Evolutionary conservation across 2,797 vertebrate genomes (phyloP).

Genomic region (Novumbra hubbsi): DNA sequence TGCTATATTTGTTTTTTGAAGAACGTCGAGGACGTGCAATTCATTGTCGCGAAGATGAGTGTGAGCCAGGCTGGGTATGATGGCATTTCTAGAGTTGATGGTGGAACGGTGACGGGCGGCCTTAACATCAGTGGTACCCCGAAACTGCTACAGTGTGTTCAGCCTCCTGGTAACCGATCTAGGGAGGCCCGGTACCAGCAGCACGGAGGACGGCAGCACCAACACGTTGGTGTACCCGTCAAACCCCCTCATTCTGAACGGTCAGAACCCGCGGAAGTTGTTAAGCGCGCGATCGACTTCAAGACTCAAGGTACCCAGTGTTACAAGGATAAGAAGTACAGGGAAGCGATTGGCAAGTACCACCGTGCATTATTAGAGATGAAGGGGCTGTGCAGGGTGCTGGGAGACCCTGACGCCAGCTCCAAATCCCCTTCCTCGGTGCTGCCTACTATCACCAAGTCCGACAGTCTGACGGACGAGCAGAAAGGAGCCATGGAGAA

Average conservation of each 20-base stretch:
- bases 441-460: constrained; percentile 67
- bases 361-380: constrained; percentile 96
- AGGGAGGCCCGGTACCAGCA: constrained; percentile 67
- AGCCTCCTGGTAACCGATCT: constrained; percentile 62
- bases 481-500: constrained; percentile 91
- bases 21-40: background rate
- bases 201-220: constrained; percentile 38
- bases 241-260: constrained; percentile 70
- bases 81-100: constrained; percentile 55
- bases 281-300: constrained; percentile 90
- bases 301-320: constrained; percentile 95
- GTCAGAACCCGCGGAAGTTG: constrained; percentile 80
- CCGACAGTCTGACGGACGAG: constrained; percentile 83
- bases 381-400: constrained; percentile 85
- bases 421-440: constrained; percentile 64
- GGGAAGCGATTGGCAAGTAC: constrained; percentile 98
- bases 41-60: constrained; percentile 52
- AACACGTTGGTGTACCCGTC: constrained; percentile 63
- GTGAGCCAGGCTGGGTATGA: constrained; percentile 62
- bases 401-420: constrained; percentile 79
- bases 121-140: constrained; percentile 54
- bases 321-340: constrained; percentile 99
- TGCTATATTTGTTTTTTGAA: background rate
- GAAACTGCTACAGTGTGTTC: constrained; percentile 64
- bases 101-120: constrained; percentile 50